Base-by-base conservation (phyloP, 2,113 vertebrate species). In the Sprattus sprattus region DNA sequence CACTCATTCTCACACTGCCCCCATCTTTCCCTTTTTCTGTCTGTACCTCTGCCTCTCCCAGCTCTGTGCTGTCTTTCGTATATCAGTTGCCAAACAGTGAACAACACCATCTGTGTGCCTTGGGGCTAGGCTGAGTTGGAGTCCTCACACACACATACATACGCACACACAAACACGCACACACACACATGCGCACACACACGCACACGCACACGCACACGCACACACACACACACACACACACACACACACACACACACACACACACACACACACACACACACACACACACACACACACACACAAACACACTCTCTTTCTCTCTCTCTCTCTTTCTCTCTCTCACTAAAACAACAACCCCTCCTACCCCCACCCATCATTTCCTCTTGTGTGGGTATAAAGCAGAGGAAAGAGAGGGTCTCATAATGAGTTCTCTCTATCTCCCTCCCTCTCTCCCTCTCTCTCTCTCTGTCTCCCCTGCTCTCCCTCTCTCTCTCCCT, bases 401-500 rank as follows among this genome's bases (percentile, higher is more conserved):
- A 78, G 32, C 71, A 78, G 71, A 78, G 32, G 39, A 13, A 2
- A 44, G 18, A 60, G 54, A 60, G 54, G 54, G 52, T 11, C 82
- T 85, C n/a, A 84, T 71, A 52, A 82, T 84, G 81, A 67, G 81
- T 20, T 64, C 84, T 16, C 32, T 20, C 50, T 84, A 45, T 81
- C 54, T 64, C 64, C 85, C 64, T 60, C n/a, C 46, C 45, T 28
- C 57, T 67, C 44, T 67, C 20, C 47, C 7, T 60, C 46, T 15
- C 3, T 25, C 47, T 82, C 11, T 57, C 81, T 75, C 25, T 39
- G 81, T 50, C 9, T 52, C 82, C 81, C 49, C 50, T n/a, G n/a
- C 8, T 15, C 10, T 0, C 6, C 28, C 16, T 13, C 7, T 18
- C 50, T 52, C 18, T 57, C 13, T 81, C 5, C 9, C 32, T 15